These are phyloP conservation scores for Sparidentex hasta DNA, from an alignment of 2,797 vertebrate genomes.

Conservation along the genomic window DNA sequence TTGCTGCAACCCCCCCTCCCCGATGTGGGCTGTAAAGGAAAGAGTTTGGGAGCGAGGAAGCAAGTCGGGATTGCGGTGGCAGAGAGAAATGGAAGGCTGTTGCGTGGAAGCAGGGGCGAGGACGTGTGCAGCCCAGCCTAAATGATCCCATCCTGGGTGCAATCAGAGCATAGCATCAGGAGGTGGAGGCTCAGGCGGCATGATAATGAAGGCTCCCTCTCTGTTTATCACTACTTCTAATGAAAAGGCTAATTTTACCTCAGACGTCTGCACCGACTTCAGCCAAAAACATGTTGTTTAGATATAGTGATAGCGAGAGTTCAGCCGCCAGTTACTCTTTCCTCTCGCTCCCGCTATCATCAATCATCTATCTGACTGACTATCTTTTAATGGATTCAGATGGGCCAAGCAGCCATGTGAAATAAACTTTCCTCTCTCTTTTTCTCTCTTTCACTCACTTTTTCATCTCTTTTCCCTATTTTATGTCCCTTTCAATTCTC, in stretches of 20 bases:
- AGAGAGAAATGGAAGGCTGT: constrained; percentile 20
- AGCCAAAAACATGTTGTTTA: constrained; percentile 29
- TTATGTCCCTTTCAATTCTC: constrained; percentile 37
- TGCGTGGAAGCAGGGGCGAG: neutral
- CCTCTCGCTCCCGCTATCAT: constrained; percentile 5
- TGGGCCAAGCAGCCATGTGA: constrained; percentile 38
- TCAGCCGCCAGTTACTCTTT: constrained; percentile 8
- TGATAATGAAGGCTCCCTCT: constrained; percentile 38
- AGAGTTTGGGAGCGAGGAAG: constrained; percentile 15
- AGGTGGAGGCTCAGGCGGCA: constrained; percentile 26
- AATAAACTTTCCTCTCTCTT: constrained; percentile 44
- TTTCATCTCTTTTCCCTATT: constrained; percentile 38
- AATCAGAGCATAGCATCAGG: constrained; percentile 41
- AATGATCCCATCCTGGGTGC: constrained; percentile 43
- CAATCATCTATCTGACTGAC: constrained; percentile 36
- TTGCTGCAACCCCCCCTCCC: neutral
- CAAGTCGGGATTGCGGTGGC: neutral
- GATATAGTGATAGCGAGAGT: constrained; percentile 23
- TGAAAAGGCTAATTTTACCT: constrained; percentile 43
- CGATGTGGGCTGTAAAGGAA: constrained; percentile 19
- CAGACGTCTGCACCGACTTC: constrained; percentile 6
- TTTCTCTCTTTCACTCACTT: constrained; percentile 23
- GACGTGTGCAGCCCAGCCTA: constrained; percentile 21
- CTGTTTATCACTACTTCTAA: constrained; percentile 27
- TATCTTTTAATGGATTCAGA: constrained; percentile 53